Conservation (phyloP, 1,140 invertebrate genomes). For the Anoplolepis gracilipes region DNA sequence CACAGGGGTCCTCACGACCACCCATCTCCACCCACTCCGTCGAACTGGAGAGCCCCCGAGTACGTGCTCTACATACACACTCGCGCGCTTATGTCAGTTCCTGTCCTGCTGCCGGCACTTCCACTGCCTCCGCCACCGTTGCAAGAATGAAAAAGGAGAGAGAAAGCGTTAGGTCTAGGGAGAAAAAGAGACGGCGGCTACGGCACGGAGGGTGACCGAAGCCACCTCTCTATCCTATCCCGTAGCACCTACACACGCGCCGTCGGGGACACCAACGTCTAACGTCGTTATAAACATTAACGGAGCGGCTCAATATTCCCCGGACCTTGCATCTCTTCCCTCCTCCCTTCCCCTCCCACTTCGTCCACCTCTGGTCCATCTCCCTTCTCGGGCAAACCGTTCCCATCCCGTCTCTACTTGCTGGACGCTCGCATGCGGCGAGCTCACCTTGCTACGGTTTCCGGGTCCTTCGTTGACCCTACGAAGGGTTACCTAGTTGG, state of each 20-base stretch:
- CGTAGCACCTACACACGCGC: conserved; percentile 71
- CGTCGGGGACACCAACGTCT: conserved; percentile 79
- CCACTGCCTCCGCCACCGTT: conserved; percentile 63
- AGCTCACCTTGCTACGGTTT: conserved; percentile 63
- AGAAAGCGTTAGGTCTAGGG: conserved; percentile 41
- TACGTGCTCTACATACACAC: conserved; percentile 86
- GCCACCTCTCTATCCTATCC: conserved; percentile 72
- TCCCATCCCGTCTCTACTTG: conserved; percentile 51
- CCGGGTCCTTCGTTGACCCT: conserved; percentile 62
- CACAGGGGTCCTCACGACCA: conserved; percentile 78
- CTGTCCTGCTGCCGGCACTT: conserved; percentile 75
- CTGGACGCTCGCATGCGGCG: conserved; percentile 65
- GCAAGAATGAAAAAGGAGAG: conserved; percentile 37
- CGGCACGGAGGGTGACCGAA: conserved; percentile 67
- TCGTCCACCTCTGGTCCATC: conserved; percentile 75
- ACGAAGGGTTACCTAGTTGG: conserved; percentile 54
- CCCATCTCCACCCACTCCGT: conserved; percentile 78
- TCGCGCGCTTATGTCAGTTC: conserved; percentile 82
- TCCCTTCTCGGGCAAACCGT: conserved; percentile 80
- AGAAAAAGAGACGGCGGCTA: conserved; percentile 64
- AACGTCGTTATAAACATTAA: conserved; percentile 86
- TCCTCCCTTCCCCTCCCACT: conserved; percentile 40
- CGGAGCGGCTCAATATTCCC: conserved; percentile 85
- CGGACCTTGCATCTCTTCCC: conserved; percentile 74
- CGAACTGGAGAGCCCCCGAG: conserved; percentile 80